Evolutionary conservation across 1,140 invertebrate genomes (phyloP).

Genomic region (Drosophila micromelanica): DNA sequence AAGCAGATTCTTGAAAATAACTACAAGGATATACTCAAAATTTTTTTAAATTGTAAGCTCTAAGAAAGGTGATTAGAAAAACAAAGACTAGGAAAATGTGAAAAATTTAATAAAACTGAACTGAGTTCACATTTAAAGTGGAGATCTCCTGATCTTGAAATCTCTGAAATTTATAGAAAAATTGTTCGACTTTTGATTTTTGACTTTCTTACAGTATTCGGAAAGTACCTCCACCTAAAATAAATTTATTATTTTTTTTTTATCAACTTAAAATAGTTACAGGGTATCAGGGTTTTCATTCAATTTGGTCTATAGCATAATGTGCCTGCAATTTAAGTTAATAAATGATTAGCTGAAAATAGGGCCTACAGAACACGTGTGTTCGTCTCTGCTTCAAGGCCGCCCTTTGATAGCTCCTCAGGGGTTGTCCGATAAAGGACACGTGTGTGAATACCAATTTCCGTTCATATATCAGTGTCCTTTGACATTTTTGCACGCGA

Average conservation of each 20-base stretch:
- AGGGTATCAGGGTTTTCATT: neutral
- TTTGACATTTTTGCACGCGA: constrained; percentile 47
- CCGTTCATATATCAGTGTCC: constrained; percentile 1
- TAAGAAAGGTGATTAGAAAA: too few species aligned
- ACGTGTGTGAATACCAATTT: constrained; percentile 9
- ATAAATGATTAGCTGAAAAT: constrained; percentile 7
- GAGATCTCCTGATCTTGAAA: too few species aligned
- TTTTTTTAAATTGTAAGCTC: too few species aligned
- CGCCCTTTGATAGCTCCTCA: neutral
- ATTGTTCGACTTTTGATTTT: too few species aligned
- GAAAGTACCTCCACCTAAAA: too few species aligned
- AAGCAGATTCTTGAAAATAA: too few species aligned
- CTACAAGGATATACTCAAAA: too few species aligned
- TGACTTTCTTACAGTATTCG: too few species aligned
- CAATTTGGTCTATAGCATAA: neutral
- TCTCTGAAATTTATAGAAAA: neutral
- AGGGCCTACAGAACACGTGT: neutral
- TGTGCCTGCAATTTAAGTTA: neutral
- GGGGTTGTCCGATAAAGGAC: neutral
- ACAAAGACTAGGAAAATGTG: too few species aligned
- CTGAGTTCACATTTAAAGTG: too few species aligned
- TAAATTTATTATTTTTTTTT: too few species aligned
- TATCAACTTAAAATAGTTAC: neutral
- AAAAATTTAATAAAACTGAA: too few species aligned
- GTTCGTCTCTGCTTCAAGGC: constrained; percentile 3